Evolutionary conservation across 2,113 vertebrate genomes (phyloP), one percentile per base, ranked within the genome.

Genomic region (Macquaria australasica): DNA sequence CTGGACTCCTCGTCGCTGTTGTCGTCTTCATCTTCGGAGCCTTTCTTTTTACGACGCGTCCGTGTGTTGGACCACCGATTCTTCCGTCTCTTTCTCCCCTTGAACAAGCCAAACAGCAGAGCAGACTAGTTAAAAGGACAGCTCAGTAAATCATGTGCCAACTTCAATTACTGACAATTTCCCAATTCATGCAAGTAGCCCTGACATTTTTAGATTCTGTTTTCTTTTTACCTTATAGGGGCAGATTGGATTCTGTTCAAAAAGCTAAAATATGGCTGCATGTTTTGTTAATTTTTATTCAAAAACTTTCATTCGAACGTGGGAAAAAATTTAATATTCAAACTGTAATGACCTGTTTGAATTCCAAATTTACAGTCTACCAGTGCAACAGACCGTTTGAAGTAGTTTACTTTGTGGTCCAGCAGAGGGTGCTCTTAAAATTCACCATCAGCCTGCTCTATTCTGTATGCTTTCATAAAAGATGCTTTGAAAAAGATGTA

Each of bases 11-110:
- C 96, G 0, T 96, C 84, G 0, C 85, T 90, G 55, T 92, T 81
- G 0, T 91, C 83, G 0, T 97, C 97, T 3, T 98, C 98, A 0
- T 98, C 97, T 34, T 97, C 98, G 0, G 97, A 98, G 59, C 96
- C 96, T 95, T 97, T 97, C 96, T 97, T 97, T 92, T 96, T 96
- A 77, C 97, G 97, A 0, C 97, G 97, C 0, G 97, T 96, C 21
- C 97, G 95, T 0, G 96, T 97, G 83, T 96, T 97, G 7, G 97
- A 97, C 98, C 98, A 99, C 25, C 97, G 95, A 7, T 96, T 93
- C 94, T 96, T 96, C 87, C 95, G 92, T 9, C 97, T 90, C 91
- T 97, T 95, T 87, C 96, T 90, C 43, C 91, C 95, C 95, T 96
- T 2, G 34, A 84, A 59, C 45, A 60, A 83, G 1, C 28, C n/a